Base-by-base conservation (phyloP, 2,888 invertebrate species). In the Strigamia transsilvanica region DNA sequence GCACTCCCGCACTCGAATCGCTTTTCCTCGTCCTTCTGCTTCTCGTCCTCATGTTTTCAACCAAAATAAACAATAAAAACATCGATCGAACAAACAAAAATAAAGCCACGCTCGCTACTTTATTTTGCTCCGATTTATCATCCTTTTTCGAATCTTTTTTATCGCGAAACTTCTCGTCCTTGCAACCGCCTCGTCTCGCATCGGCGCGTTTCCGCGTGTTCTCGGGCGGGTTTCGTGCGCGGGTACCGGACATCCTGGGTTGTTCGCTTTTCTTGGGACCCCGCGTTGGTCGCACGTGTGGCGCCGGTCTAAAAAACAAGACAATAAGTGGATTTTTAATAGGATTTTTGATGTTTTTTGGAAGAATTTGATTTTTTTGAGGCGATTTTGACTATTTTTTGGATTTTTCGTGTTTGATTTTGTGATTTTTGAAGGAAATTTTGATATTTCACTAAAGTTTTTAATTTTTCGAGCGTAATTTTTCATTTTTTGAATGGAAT, bases 11-110 rank as follows among this genome's bases (percentile, higher is more conserved):
- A 91, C 79, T 86, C 85, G 61, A 85, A 85, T 80, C 91, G 89
- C 85, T 86, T 86, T 21, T 87, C 91, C 83, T 92, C 92, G n/a
- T 91, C 91, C 84, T 91, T 91, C 84, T 92, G 92, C 51, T 86
- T 82, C 18, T 86, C 85, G 12, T 83, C 84, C 12, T 84, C n/a
- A n/a, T n/a, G n/a, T n/a, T n/a, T n/a, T n/a, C n/a, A n/a, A n/a
- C n/a, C n/a, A n/a, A n/a, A n/a, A n/a, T n/a, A n/a, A n/a, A n/a
- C n/a, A 41, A 80, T 23, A 80, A 41, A 32, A 21, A 18, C 15
- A 41, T 15, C 13, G 38, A 27, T 34, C 10, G 38, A 79, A 13
- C 5, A 3, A 79, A 34, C 41, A 80, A 32, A 13, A 23, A 12
- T 23, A 79, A 61, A 61, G 7, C 7, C 7, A 18, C 61, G 34